These are phyloP conservation scores for Delichon dasypus DNA, from an alignment of 2,797 vertebrate species.

Conservation along the genomic window DNA sequence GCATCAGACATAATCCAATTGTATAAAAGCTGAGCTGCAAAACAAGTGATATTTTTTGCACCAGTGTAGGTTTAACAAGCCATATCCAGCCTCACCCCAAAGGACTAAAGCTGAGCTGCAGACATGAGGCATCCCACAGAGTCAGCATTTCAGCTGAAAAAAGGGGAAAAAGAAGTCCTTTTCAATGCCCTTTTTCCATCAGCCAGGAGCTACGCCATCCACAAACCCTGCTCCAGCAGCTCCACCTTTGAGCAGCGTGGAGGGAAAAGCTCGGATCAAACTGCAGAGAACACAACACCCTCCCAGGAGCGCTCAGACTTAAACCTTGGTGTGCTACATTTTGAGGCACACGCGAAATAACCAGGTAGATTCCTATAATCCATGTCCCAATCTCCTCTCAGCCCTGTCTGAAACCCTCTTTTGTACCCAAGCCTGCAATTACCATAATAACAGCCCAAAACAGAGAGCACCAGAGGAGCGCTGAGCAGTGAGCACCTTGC, in stretches of 20 bases:
- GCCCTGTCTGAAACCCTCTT: background rate
- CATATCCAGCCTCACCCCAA: background rate
- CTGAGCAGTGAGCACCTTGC: background rate
- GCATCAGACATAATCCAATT: background rate
- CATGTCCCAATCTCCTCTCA: background rate
- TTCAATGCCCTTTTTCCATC: background rate
- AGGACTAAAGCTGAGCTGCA: background rate
- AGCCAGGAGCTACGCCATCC: background rate
- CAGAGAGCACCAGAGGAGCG: background rate
- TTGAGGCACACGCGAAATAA: background rate
- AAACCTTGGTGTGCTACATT: background rate
- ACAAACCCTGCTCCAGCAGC: background rate
- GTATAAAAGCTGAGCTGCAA: background rate
- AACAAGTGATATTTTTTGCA: background rate
- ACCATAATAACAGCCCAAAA: background rate
- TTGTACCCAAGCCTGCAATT: constrained; percentile 11
- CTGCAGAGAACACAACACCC: background rate
- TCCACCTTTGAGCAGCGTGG: fast-evolving
- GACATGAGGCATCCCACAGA: background rate
- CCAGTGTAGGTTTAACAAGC: background rate
- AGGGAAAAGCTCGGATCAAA: background rate
- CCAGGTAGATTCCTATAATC: background rate
- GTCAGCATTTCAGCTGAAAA: background rate
- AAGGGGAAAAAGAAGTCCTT: background rate
- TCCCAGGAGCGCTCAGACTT: background rate